Evolutionary conservation across 2,797 vertebrate genomes (phyloP), one percentile per base, ranked within the genome.

Genomic region (Sternarchorhynchus goeldii): DNA sequence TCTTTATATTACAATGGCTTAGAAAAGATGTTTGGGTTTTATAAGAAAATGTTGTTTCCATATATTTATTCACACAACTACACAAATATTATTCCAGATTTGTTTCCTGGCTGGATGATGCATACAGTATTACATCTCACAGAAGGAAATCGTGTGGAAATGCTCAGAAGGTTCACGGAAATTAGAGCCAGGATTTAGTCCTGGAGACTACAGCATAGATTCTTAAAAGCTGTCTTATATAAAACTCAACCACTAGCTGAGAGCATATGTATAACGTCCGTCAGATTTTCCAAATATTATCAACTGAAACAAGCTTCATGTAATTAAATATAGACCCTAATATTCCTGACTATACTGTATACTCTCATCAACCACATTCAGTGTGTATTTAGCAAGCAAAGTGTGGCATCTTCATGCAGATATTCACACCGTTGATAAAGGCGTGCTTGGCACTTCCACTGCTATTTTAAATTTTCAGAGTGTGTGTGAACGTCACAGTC

Each of bases 261-360:
- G 32, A 59, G 50, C 65, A 32, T 50, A 73, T 14, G 21, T 21
- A 55, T 68, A 67, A 55, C 8, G 18, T 64, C 66, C 29, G 4
- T 50, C 45, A 50, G 45, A 50, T 50, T 60, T 65, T 69, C 50
- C 36, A 65, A 1, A 64, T 45, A 25, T 64, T 53, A 58, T 58
- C 36, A 6, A 41, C 25, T 34, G 10, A 55, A 34, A 64, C 25
- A 31, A 34, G 21, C 29, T 25, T 65, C 57, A 7, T 20, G 34
- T 57, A 14, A 66, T 58, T 58, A 18, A 21, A 56, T 65, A 65
- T 59, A 29, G 25, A 20, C 10, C 20, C 32, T 64, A 64, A 73
- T 80, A 69, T 31, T 79, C 20, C 64, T 69, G 65, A 77, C 73
- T 79, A 29, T 76, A 73, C 62, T 76, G 64, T 70, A 58, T 45